These are phyloP conservation scores for Heliconius hermathena DNA, from an alignment of 1,140 invertebrate species.

Conservation along the genomic window DNA sequence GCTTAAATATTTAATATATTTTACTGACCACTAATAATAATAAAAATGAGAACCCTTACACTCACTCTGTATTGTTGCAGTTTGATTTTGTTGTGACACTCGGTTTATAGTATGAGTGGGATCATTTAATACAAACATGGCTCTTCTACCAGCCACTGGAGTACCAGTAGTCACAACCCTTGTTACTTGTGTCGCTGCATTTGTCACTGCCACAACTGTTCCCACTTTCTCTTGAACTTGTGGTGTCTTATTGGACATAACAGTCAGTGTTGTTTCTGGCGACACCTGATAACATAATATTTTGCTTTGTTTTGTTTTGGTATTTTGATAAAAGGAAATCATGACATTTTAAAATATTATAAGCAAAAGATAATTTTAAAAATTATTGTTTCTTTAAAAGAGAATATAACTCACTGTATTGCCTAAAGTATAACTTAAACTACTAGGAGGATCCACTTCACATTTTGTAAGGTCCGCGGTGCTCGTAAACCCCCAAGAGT, in stretches of 20 bases:
- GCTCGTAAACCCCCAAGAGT: slow-evolving; percentile 80
- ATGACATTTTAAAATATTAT: not conserved
- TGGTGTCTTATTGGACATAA: slow-evolving; percentile 78
- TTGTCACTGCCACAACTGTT: slow-evolving; percentile 69
- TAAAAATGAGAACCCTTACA: slow-evolving; percentile 32
- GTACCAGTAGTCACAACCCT: slow-evolving; percentile 70
- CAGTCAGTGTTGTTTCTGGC: slow-evolving; percentile 78
- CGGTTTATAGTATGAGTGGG: slow-evolving; percentile 70
- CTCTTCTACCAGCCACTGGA: slow-evolving; percentile 58
- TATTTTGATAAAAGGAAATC: not conserved
- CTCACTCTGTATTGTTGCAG: slow-evolving; percentile 76
- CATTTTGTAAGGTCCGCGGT: slow-evolving; percentile 77
- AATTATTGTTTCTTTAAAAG: not conserved
- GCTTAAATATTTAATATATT: no score
- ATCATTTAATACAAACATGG: slow-evolving; percentile 80
- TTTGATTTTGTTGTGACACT: slow-evolving; percentile 77
- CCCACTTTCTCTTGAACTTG: slow-evolving; percentile 79
- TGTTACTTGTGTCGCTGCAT: slow-evolving; percentile 66
- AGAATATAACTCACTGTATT: slow-evolving; percentile 69
- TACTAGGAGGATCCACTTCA: slow-evolving; percentile 78
- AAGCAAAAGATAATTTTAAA: not conserved
- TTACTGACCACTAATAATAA: not conserved
- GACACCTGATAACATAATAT: slow-evolving; percentile 59
- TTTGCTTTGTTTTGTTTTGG: not conserved
- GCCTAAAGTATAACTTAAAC: slow-evolving; percentile 78